Base-by-base conservation (phyloP, 2,113 vertebrate genomes). In the Erythrocercus mccallii region DNA sequence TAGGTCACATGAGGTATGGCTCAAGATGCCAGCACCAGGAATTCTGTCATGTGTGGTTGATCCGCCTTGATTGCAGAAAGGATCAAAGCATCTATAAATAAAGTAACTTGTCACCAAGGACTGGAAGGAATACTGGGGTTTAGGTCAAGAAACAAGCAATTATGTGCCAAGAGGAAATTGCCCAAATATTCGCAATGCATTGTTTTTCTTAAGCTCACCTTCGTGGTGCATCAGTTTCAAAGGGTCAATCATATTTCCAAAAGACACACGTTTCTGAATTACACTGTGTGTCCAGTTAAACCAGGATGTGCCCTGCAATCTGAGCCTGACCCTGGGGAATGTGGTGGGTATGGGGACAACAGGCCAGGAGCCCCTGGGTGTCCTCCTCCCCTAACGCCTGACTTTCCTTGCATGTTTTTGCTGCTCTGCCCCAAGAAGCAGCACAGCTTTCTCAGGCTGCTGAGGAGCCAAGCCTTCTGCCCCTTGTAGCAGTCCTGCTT, bases 101-200 rank as follows among this genome's bases (percentile, higher is more conserved):
- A 24, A 71, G 62, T 77, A 48, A 94, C 68, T 71, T 45, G 50
- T 53, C 9, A 25, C n/a, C 42, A 44, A 84, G 90, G 81, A 25
- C 56, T 62, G 30, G 47, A 37, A 71, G 56, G 70, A 95, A 88
- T 80, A 72, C 71, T 42, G 57, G n/a, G 11, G 42, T 91, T 93
- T 70, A 95, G 88, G 92, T 96, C 85, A 86, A 82, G 56, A 66
- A 94, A 50, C 82, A 61, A 48, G 85, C 71, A 86, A 45, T 88
- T 88, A 80, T 33, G 76, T 69, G 21, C 76, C 92, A 92, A 93
- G 82, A 93, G 94, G 90, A 93, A 88, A 80, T 80, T 38, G 68
- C 58, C 71, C 71, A 50, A 81, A 78, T 86, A 83, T 54, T 88
- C 47, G 2, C 58, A 86, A 15, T 18, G 33, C 3, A 0, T 62